Conservation (phyloP, 2,797 vertebrate genomes). For the Myotis pilosus region DNA sequence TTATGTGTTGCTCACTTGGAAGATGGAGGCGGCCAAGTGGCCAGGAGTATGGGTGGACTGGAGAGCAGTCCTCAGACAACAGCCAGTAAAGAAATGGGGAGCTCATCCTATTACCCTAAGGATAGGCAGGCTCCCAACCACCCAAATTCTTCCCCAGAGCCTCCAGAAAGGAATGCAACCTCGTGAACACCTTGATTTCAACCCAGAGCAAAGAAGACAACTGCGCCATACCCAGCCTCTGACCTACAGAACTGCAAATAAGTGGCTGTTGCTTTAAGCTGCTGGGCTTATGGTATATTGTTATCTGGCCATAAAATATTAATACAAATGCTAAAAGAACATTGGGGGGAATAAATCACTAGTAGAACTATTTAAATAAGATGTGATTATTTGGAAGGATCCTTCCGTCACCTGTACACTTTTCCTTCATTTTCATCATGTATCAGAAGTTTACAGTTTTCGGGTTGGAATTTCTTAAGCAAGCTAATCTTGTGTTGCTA, state of each 20-base stretch:
- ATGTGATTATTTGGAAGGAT: not conserved
- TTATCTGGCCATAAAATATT: not conserved
- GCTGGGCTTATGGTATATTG: not conserved
- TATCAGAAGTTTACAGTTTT: not conserved
- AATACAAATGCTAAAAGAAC: not conserved
- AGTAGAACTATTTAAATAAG: not conserved
- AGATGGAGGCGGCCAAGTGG: not conserved
- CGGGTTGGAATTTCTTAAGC: not conserved
- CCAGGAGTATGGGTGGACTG: not conserved
- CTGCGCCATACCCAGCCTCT: not conserved
- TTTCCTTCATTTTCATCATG: conserved; percentile 1
- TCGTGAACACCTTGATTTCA: not conserved
- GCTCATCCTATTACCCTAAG: not conserved
- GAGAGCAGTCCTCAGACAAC: not conserved
- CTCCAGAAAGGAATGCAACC: not conserved
- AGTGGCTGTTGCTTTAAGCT: not conserved
- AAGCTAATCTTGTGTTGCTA: not conserved
- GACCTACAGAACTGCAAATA: not conserved
- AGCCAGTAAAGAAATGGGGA: not conserved
- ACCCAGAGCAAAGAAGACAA: not conserved
- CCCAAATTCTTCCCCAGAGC: not conserved
- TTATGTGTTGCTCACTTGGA: not conserved
- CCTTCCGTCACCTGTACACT: not conserved
- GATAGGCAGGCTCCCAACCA: not conserved
- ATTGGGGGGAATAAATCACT: not conserved